Percentiles rank a stretch among this genome's conserved stretches.
Evolutionary conservation across 2,888 invertebrate genomes (phyloP).

Genomic region (Drosophila mayaguana): DNA sequence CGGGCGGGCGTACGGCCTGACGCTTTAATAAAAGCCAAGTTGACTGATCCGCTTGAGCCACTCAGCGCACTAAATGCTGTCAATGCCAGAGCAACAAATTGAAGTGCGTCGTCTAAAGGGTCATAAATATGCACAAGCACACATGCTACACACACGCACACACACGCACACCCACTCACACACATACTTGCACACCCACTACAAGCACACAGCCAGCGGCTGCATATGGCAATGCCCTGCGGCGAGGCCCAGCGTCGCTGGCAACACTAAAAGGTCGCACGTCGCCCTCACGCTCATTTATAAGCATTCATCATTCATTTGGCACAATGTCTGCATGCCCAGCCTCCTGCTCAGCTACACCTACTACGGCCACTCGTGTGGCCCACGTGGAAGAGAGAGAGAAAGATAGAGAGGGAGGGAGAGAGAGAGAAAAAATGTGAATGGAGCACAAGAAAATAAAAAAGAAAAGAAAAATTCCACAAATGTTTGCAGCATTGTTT

Average conservation of each 20-base stretch:
- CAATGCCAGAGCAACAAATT: slow-evolving; percentile 57
- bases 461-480: slow-evolving; percentile 43
- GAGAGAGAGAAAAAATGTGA: not conserved
- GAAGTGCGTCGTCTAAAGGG: slow-evolving; percentile 46
- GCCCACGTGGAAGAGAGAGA: slow-evolving; percentile 3
- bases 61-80: slow-evolving; percentile 47
- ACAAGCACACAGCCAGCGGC: slow-evolving; percentile 1
- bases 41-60: slow-evolving; percentile 45
- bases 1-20: not conserved
- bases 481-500: slow-evolving; percentile 65
- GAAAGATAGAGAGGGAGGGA: not conserved
- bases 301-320: slow-evolving; percentile 76
- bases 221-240: slow-evolving; percentile 41
- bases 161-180: slow-evolving; percentile 10
- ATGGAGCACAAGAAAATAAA: not conserved
- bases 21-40: slow-evolving; percentile 36
- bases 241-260: slow-evolving; percentile 33
- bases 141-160: slow-evolving; percentile 1
- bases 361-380: not conserved
- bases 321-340: slow-evolving; percentile 47
- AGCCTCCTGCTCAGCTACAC: not conserved
- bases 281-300: slow-evolving; percentile 66
- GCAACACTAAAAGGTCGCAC: slow-evolving; percentile 67
- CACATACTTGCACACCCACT: slow-evolving; percentile 8
- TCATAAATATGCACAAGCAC: slow-evolving; percentile 58